phyloP scores from a whole-genome alignment of 2,888 invertebrate species.

The Tuberolachnus salignus region DNA sequence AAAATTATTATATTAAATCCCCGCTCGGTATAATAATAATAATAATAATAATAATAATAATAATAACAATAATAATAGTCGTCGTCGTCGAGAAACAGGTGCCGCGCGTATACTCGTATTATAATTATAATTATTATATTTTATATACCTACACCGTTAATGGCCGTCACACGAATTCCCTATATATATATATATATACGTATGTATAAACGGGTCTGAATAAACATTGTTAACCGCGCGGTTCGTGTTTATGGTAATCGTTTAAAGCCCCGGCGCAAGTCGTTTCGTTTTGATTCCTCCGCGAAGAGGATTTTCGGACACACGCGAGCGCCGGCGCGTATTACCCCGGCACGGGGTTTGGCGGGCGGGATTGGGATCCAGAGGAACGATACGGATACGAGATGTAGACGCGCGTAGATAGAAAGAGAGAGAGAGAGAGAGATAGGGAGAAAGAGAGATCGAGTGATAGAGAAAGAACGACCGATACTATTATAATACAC shows the following conservation, averaged over 20 bases:
- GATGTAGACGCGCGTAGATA: too few relatives aligned
- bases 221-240: constrained; percentile 43
- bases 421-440: too few relatives aligned
- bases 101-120: not conserved
- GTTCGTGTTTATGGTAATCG: constrained; percentile 51
- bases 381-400: too few relatives aligned
- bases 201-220: constrained; percentile 17
- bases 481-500: not conserved
- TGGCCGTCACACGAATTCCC: too few relatives aligned
- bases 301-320: constrained; percentile 47
- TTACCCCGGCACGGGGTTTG: too few relatives aligned
- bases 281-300: constrained; percentile 29
- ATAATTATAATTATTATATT: too few relatives aligned
- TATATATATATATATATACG: too few relatives aligned
- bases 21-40: not conserved
- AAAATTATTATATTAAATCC: constrained; percentile 33
- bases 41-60: too few relatives aligned
- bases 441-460: too few relatives aligned
- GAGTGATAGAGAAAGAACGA: not conserved
- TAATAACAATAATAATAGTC: too few relatives aligned
- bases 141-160: not conserved
- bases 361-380: too few relatives aligned
- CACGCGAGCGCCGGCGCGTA: not conserved
- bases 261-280: constrained; percentile 41
- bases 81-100: constrained; percentile 38